These are phyloP conservation scores for Monoplex corrugatus DNA, from an alignment of 2,888 invertebrate genomes.

Conservation along the genomic window DNA sequence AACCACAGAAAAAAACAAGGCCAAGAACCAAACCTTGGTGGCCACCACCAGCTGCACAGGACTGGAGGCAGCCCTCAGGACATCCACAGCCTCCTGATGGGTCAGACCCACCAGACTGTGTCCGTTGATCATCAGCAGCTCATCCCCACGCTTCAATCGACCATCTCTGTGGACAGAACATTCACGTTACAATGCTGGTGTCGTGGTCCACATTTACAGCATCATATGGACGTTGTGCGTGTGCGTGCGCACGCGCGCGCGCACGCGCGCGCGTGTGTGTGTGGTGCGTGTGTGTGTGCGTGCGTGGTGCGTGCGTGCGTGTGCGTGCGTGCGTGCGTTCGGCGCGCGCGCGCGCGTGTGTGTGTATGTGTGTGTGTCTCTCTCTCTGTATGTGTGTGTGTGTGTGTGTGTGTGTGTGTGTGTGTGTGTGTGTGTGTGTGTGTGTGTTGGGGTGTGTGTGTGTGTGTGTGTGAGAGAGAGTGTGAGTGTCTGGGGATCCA, in stretches of 20 bases:
- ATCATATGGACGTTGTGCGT: no score
- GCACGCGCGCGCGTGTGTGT: neutral
- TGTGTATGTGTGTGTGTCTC: neutral
- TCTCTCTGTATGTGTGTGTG: neutral
- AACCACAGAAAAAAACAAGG: no score
- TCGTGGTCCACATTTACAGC: no score
- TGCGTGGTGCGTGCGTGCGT: neutral
- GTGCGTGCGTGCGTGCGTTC: neutral
- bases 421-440: neutral
- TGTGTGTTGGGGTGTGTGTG: no score
- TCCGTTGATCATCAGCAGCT: conserved; percentile 94
- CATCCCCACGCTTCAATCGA: conserved; percentile 91
- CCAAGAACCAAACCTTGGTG: conserved; percentile 68
- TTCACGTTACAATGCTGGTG: neutral
- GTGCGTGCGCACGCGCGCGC: neutral
- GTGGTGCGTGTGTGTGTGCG: neutral
- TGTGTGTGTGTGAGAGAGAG: no score
- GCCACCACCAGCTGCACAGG: conserved; percentile 75
- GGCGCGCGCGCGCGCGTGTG: neutral
- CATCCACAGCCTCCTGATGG: conserved; percentile 74
- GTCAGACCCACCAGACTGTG: conserved; percentile 81
- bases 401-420: conserved; percentile 7
- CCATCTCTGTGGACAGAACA: conserved; percentile 84
- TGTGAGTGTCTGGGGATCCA: no score
- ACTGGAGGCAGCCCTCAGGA: conserved; percentile 68